Evolutionary conservation across 2,797 vertebrate genomes (phyloP).

Genomic region (Halcyon leucocephala): DNA sequence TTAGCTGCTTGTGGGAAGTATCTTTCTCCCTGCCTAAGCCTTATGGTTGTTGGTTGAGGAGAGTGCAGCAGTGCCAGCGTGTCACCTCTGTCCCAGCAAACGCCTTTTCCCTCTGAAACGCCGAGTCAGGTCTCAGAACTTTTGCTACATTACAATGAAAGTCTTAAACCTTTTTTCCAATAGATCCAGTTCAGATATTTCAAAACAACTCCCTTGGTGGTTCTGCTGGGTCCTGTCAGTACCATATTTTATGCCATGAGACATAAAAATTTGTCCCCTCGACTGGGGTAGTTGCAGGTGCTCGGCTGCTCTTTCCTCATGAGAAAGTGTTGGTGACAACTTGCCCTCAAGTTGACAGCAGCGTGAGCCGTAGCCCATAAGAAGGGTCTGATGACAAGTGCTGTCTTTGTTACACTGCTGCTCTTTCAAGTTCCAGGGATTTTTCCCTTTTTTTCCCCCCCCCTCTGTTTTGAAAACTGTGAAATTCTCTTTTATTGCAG

Average conservation of each 20-base stretch:
- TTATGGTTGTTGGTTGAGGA: too few relatives aligned
- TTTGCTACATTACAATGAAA: accelerated
- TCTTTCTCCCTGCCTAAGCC: not conserved
- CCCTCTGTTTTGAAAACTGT: not conserved
- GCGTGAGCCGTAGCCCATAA: not conserved
- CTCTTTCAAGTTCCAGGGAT: not conserved
- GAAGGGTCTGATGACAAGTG: not conserved
- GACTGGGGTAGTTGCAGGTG: not conserved
- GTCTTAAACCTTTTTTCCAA: not conserved
- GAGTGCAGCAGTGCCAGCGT: too few relatives aligned
- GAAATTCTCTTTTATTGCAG: not conserved
- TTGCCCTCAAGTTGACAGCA: not conserved
- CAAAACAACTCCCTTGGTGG: not conserved
- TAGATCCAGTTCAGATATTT: not conserved
- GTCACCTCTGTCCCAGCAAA: too few relatives aligned
- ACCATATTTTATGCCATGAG: not conserved
- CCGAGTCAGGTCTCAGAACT: accelerated
- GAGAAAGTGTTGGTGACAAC: not conserved
- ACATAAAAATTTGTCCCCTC: not conserved
- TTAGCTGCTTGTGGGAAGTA: too few relatives aligned
- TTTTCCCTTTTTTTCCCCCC: not conserved
- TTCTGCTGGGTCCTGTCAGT: not conserved
- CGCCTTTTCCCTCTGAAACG: accelerated
- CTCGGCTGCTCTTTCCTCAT: not conserved
- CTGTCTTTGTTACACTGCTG: not conserved